Evolutionary conservation across 2,113 vertebrate species (phyloP), one percentile per base, ranked within the genome.

Genomic region (Toxotes chatareus): DNA sequence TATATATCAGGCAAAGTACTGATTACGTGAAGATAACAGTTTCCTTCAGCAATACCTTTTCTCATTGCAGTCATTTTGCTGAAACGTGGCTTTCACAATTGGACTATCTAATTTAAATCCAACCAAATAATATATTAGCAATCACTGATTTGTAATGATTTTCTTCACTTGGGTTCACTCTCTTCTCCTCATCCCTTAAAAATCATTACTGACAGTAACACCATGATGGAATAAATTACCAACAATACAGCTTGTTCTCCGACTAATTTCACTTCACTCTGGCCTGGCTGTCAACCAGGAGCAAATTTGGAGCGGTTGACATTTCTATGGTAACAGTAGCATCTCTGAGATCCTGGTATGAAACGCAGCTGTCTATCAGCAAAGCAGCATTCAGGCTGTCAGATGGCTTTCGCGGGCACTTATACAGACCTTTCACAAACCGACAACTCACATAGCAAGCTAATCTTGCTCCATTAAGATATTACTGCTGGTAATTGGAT

Each of bases 301-400:
- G 19, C 21, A 34, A 55, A 71, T 79, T 67, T 44, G 57, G 40
- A 59, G 34, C 11, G 4, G 31, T 40, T 76, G 57, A 73, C 66
- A 81, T 90, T 85, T 69, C 68, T 67, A 46, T 69, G 38, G 76
- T 57, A 75, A 87, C 68, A 19, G 62, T 10, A 27, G 19, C 32
- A 64, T 55, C 23, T 53, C 31, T 31, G 10, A 61, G 51, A 66
- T 55, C 66, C 55, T 60, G 42, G 23, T 56, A 49, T 38, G 19
- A 79, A 61, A 42, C 1, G 2, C 21, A 12, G n/a, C 40, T 38
- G 23, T 79, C n/a, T 74, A 2, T 75, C 27, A 71, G 51, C n/a
- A 40, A 34, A 64, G 73, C 55, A 49, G 46, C 44, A 17, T 19
- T 80, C 63, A 62, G 66, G 34, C 55, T 42, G 59, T 76, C 63